Base-by-base conservation (phyloP, 1,140 invertebrate genomes). In the Capitella teleta region DNA sequence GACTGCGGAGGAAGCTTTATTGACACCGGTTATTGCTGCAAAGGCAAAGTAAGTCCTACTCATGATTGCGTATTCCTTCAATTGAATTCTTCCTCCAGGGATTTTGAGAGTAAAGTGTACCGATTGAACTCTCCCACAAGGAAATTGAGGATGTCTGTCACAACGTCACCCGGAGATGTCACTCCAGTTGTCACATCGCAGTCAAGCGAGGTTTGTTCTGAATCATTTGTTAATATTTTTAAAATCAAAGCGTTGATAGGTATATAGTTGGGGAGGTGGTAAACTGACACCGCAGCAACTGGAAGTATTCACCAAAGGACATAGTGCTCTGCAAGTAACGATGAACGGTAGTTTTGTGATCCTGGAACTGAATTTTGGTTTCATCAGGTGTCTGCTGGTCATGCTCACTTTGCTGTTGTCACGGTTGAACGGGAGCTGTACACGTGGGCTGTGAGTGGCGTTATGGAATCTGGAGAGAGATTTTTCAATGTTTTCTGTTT, bases 351-450 rank as follows among this genome's bases (percentile, higher is more conserved):
- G 12, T 3, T 14, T 40, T 40, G 38, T 40, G 8, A 40, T 21
- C 16, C 10, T 14, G 8, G 28, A 26, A 19, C 26, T 26, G 34
- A 45, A 12, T 12, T 19, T 45, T 21, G 8, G 6, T 3, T n/a
- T 47, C 16, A 50, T 28, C 28, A 68, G 65, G 67, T 70, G 8
- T 54, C 66, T 28, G 58, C 60, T 28, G 70, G 70, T 19, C 56
- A 61, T 50, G 57, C 52, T 23, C 70, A 72, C 53, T 70, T 66
- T 61, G 71, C 67, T 51, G 68, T 69, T 8, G 60, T 73, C 24
- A 72, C 70, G 1, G 60, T 72, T 50, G 71, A 73, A 50, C 71
- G 71, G 40, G 71, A 73, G 49, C 52, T 73, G 5, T 73, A 64
- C 50, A 72, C 70, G 24, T 73, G 71, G 71, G 63, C 63, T n/a